Evolutionary conservation across 2,888 invertebrate genomes (phyloP).

Genomic region (Apotomis betuletana): DNA sequence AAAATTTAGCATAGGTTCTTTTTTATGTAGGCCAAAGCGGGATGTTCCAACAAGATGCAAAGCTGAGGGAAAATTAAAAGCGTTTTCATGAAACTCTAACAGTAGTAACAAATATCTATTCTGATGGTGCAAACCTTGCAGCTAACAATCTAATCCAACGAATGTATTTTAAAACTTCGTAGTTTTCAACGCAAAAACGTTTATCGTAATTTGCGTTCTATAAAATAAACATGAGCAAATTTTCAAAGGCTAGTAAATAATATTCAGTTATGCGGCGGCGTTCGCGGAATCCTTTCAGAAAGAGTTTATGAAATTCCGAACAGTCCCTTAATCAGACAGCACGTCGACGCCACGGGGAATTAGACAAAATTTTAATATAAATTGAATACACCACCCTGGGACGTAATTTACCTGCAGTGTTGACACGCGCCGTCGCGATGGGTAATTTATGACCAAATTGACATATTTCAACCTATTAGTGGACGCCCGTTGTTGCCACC

Average conservation of each 20-base stretch:
- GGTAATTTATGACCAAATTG: slow-evolving; percentile 75
- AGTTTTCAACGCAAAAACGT: background rate
- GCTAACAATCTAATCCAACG: too few relatives aligned
- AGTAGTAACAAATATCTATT: too few relatives aligned
- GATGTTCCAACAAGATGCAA: too few relatives aligned
- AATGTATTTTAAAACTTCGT: too few relatives aligned
- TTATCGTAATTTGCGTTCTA: background rate
- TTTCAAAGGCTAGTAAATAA: slow-evolving; percentile 32
- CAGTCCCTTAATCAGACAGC: slow-evolving; percentile 40
- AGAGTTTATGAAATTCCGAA: slow-evolving; percentile 37
- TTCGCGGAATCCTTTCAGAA: slow-evolving; percentile 32
- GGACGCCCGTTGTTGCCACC: slow-evolving; percentile 44
- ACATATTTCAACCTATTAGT: slow-evolving; percentile 66
- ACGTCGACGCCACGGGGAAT: slow-evolving; percentile 38
- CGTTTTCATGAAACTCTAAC: too few relatives aligned
- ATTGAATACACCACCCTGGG: slow-evolving; percentile 40
- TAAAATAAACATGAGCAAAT: slow-evolving; percentile 23
- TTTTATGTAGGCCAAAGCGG: too few relatives aligned
- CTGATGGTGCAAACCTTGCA: too few relatives aligned
- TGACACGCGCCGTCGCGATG: slow-evolving; percentile 60
- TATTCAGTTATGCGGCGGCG: slow-evolving; percentile 36
- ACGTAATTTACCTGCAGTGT: slow-evolving; percentile 57
- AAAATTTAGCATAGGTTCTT: too few relatives aligned
- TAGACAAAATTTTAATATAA: slow-evolving; percentile 43
- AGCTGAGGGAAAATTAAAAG: too few relatives aligned